These are phyloP conservation scores for Parnassius smintheus DNA, from an alignment of 2,888 invertebrate species.

Conservation along the genomic window DNA sequence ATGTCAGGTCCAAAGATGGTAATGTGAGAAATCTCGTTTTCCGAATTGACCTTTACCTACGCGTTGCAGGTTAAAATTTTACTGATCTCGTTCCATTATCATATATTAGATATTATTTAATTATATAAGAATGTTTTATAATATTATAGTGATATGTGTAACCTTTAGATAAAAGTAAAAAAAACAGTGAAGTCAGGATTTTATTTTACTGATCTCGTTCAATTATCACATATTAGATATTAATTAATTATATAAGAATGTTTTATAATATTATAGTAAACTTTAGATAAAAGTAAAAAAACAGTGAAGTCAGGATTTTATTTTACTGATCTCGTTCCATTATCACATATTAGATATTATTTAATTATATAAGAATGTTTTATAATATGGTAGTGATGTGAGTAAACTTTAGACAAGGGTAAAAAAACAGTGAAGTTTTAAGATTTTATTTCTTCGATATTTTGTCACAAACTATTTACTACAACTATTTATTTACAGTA, in stretches of 20 bases:
- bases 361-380: background rate
- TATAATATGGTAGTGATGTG: too few relatives aligned
- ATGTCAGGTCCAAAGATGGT: conserved; percentile 48
- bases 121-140: background rate
- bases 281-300: too few relatives aligned
- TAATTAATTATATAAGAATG: background rate
- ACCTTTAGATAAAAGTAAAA: too few relatives aligned
- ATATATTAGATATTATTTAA: background rate
- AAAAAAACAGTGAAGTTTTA: too few relatives aligned
- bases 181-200: too few relatives aligned
- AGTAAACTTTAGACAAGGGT: too few relatives aligned
- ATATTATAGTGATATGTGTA: too few relatives aligned
- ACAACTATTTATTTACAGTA: too few relatives aligned
- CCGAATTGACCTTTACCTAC: conserved; percentile 45
- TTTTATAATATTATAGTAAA: too few relatives aligned
- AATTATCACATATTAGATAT: conserved; percentile 16
- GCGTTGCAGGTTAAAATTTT: conserved; percentile 35
- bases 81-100: conserved; percentile 28
- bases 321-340: conserved; percentile 30
- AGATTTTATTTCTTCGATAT: too few relatives aligned
- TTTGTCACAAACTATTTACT: too few relatives aligned
- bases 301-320: background rate
- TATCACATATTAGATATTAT: conserved; percentile 11
- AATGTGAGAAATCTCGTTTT: conserved; percentile 55
- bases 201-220: conserved; percentile 29